Evolutionary conservation across 2,797 vertebrate species (phyloP).

Genomic region (Oreortyx pictus): DNA sequence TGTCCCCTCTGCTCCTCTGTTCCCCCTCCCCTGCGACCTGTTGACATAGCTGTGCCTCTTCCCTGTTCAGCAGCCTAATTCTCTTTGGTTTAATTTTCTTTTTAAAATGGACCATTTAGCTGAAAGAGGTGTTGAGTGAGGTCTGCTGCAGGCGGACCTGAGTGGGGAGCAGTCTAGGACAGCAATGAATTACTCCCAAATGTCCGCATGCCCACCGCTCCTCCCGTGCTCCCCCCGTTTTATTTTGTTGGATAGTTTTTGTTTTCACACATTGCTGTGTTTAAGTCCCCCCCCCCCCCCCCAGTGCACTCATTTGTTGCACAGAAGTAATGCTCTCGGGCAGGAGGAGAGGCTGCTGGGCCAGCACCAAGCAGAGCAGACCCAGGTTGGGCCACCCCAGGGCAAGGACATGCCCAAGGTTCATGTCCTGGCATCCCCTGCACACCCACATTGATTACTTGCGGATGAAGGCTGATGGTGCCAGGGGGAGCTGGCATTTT

Average conservation of each 20-base stretch:
- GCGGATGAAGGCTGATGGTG: background rate
- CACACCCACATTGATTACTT: fast-evolving
- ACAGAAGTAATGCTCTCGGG: background rate
- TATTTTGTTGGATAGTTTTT: background rate
- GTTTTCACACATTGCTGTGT: background rate
- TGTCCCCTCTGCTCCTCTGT: background rate
- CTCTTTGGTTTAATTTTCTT: background rate
- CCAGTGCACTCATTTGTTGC: background rate
- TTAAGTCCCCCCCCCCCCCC: background rate
- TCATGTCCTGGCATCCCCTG: background rate
- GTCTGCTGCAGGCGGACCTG: background rate
- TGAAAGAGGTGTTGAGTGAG: background rate
- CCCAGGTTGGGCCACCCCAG: background rate
- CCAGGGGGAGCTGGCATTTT: background rate
- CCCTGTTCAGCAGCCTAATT: background rate
- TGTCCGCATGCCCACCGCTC: background rate
- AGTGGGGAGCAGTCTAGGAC: background rate
- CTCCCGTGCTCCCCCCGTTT: background rate
- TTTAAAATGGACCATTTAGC: background rate
- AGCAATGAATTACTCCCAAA: background rate
- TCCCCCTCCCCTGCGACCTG: background rate
- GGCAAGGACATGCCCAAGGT: background rate
- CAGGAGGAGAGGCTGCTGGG: background rate
- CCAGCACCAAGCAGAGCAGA: background rate
- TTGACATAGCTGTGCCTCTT: background rate